Evolutionary conservation across 1,140 invertebrate species (phyloP).

Genomic region (Maniola jurtina): DNA sequence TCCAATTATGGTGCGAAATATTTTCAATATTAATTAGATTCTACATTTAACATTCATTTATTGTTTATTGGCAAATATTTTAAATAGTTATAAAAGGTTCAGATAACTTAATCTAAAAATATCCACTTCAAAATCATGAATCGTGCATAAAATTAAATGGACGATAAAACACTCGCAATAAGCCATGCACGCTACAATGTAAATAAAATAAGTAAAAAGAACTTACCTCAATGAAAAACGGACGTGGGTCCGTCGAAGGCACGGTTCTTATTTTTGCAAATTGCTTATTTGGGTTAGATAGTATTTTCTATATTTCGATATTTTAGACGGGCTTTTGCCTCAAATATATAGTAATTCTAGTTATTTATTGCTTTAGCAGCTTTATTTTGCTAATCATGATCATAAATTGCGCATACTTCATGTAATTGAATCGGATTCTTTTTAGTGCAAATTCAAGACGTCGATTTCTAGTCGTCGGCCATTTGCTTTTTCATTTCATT

Average conservation of each 20-base stretch:
- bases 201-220: conserved; percentile 49
- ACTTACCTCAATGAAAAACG: conserved; percentile 67
- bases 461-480: conserved; percentile 72
- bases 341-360: conserved; percentile 44
- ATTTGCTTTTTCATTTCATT: conserved; percentile 74
- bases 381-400: conserved; percentile 75
- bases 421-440: conserved; percentile 74
- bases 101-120: conserved; percentile 2
- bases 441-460: conserved; percentile 58
- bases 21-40: neutral
- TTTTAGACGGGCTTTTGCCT: conserved; percentile 44
- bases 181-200: conserved; percentile 25
- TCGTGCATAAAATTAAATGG: neutral
- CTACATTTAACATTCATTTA: neutral
- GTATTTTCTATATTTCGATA: conserved; percentile 47
- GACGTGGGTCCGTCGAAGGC: conserved; percentile 60
- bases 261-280: conserved; percentile 60
- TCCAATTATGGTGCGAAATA: neutral
- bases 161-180: neutral
- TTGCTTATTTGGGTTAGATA: conserved; percentile 58
- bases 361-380: conserved; percentile 55
- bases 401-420: conserved; percentile 74
- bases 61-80: neutral
- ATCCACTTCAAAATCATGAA: neutral
- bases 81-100: neutral